Percentiles rank a stretch among this genome's conserved stretches.
These are phyloP conservation scores for Elephas maximus DNA, from an alignment of 2,113 vertebrate species.

Conservation along the genomic window DNA sequence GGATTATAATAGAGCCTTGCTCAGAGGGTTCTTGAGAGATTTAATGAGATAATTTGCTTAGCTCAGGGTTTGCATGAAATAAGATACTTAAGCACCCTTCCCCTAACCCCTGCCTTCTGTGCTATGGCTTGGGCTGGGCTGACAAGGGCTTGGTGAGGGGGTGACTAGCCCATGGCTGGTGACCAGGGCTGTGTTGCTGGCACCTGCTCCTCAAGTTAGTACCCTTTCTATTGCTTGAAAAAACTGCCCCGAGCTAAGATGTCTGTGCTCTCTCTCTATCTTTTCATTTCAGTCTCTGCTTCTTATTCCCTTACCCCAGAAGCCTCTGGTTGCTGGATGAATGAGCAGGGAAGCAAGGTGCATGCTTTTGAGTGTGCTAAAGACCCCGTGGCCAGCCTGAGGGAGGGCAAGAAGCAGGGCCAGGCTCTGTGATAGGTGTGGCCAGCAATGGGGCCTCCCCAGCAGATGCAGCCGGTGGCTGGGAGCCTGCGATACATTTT, in stretches of 20 bases:
- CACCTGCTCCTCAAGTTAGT: too few relatives aligned
- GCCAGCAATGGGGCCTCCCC: neutral
- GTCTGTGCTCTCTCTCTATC: too few relatives aligned
- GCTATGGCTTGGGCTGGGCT: neutral
- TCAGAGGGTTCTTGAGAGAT: neutral
- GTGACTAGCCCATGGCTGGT: neutral
- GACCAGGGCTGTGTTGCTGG: rapidly evolving
- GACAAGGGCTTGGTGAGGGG: rapidly evolving
- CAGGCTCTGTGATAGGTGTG: neutral
- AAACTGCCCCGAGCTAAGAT: neutral
- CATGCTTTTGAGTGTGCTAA: neutral
- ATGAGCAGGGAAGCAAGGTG: neutral
- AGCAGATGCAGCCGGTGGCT: neutral
- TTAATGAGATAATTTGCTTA: rapidly evolving
- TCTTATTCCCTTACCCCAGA: neutral
- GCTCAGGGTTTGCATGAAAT: rapidly evolving
- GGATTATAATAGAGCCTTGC: neutral
- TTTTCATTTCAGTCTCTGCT: neutral
- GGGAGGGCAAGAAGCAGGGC: neutral
- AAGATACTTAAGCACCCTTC: neutral
- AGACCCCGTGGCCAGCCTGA: neutral
- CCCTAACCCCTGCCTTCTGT: neutral
- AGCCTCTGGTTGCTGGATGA: neutral
- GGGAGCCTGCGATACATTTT: neutral
- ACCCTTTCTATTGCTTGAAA: neutral